Evolutionary conservation across 2,888 invertebrate species (phyloP).

Genomic region (Hypsopygia costalis): DNA sequence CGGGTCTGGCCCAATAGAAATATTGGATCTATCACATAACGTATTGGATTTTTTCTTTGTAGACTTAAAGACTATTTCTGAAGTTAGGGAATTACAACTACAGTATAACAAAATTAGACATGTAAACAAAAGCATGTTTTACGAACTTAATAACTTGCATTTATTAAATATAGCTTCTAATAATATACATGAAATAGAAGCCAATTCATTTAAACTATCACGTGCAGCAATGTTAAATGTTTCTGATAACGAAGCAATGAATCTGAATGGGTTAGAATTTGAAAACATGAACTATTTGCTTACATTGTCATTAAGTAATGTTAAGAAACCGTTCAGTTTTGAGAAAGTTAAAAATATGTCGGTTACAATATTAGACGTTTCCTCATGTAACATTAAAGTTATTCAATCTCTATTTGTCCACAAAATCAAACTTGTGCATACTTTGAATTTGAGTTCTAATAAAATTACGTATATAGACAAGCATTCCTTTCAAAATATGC

Average conservation of each 20-base stretch:
- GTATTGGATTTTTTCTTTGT: slow-evolving; percentile 18
- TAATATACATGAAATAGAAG: slow-evolving; percentile 16
- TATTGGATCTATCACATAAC: slow-evolving; percentile 22
- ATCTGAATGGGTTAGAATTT: slow-evolving; percentile 17
- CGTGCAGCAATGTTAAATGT: slow-evolving; percentile 17
- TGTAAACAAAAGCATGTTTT: slow-evolving; percentile 17
- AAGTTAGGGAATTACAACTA: slow-evolving; percentile 19
- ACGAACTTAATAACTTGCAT: slow-evolving; percentile 13
- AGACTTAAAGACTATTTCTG: slow-evolving; percentile 16
- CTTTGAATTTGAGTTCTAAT: slow-evolving; percentile 21
- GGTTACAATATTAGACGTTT: slow-evolving; percentile 16
- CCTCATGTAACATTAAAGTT: slow-evolving; percentile 19
- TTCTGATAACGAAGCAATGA: slow-evolving; percentile 17
- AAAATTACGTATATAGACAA: slow-evolving; percentile 20
- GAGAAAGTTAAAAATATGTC: slow-evolving; percentile 11
- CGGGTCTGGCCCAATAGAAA: slow-evolving; percentile 15
- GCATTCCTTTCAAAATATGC: slow-evolving; percentile 20
- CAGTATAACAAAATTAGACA: slow-evolving; percentile 20
- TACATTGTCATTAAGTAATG: slow-evolving; percentile 15
- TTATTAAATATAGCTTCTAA: slow-evolving; percentile 20
- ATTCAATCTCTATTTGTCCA: slow-evolving; percentile 15
- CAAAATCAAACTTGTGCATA: slow-evolving; percentile 12
- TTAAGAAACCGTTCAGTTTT: slow-evolving; percentile 17
- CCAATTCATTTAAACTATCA: slow-evolving; percentile 11
- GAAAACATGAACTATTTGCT: slow-evolving; percentile 16